Evolutionary conservation across 2,113 vertebrate species (phyloP).

Genomic region (Paratilapia polleni): DNA sequence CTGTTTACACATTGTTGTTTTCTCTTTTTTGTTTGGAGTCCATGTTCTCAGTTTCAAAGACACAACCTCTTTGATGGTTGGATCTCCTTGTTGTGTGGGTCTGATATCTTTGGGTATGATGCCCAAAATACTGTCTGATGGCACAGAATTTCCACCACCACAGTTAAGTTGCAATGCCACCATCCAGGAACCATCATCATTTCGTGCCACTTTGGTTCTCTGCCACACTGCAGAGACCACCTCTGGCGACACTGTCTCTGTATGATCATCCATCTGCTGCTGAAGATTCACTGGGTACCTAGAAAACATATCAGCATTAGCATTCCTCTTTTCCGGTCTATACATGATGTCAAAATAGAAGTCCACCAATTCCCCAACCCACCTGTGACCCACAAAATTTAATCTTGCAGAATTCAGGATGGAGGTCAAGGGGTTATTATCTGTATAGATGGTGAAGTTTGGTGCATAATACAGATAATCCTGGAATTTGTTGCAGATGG

Average conservation of each 20-base stretch:
- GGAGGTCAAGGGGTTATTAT: background rate
- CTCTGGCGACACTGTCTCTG: background rate
- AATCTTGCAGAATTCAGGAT: background rate
- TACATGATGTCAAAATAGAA: background rate
- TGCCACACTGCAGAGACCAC: slow-evolving; percentile 8
- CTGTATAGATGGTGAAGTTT: background rate
- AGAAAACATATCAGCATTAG: background rate
- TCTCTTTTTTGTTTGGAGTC: slow-evolving; percentile 8
- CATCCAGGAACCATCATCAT: background rate
- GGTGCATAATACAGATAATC: background rate
- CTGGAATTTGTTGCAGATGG: background rate
- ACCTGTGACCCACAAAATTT: background rate
- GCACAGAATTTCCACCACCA: background rate
- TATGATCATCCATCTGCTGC: background rate
- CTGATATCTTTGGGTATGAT: background rate
- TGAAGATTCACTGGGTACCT: background rate
- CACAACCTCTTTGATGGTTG: background rate
- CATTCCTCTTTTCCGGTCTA: background rate
- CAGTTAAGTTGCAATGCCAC: background rate
- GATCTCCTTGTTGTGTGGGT: background rate
- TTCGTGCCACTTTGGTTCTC: background rate
- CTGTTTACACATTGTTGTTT: background rate
- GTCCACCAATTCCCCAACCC: background rate
- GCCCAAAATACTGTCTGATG: accelerated
- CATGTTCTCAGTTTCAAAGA: accelerated